phyloP scores from a whole-genome alignment of 2,888 invertebrate species.

The Embidobia sp. region DNA sequence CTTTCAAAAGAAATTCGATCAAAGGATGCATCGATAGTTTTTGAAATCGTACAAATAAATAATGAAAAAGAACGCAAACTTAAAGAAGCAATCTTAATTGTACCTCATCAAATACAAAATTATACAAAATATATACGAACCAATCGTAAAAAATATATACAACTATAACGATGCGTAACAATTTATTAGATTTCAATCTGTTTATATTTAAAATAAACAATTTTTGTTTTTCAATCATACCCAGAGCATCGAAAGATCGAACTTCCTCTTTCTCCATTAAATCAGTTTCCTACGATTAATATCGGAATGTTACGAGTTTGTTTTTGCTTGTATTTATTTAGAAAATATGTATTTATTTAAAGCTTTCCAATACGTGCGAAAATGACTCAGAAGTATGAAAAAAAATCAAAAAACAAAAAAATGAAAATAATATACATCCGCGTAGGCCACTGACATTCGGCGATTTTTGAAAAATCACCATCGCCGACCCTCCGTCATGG shows the following conservation, averaged over 20 bases:
- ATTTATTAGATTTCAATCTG: not conserved
- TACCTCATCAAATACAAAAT: conserved; percentile 21
- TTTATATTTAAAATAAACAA: not conserved
- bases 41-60: conserved; percentile 3
- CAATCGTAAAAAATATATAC: conserved; percentile 36
- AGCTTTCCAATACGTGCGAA: conserved; percentile 56
- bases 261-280: conserved; percentile 70
- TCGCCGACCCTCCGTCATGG: conserved; percentile 38
- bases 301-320: conserved; percentile 79
- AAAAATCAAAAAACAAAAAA: conserved; percentile 22
- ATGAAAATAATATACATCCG: conserved; percentile 37
- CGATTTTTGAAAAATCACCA: conserved; percentile 44
- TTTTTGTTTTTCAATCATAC: conserved; percentile 1
- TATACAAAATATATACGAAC: conserved; percentile 43
- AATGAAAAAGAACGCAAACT: not conserved
- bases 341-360: conserved; percentile 55
- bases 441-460: conserved; percentile 59
- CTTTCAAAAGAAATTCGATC: conserved; percentile 48
- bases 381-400: conserved; percentile 15
- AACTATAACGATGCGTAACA: conserved; percentile 20
- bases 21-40: conserved; percentile 22
- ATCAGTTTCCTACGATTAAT: conserved; percentile 76
- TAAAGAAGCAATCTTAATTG: conserved; percentile 24
- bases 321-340: conserved; percentile 29
- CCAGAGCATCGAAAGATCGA: conserved; percentile 51